Percentiles rank a stretch among this genome's conserved stretches.
Conservation (phyloP, 2,888 invertebrate genomes). For the Tenthredo amoena region DNA sequence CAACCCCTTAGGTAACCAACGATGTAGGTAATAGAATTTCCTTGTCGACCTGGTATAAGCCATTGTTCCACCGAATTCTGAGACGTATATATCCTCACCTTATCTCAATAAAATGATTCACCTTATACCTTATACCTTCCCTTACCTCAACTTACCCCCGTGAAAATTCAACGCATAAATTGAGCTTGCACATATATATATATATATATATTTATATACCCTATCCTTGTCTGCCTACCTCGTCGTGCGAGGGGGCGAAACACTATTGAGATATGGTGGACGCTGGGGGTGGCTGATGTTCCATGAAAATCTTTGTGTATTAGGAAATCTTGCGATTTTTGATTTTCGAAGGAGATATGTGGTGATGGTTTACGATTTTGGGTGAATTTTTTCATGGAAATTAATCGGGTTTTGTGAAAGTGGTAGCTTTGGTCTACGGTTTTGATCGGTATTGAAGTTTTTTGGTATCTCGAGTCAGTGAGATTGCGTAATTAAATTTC, state of each 20-base stretch:
- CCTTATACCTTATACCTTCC: not conserved
- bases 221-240: not conserved
- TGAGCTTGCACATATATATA: not conserved
- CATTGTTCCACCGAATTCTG: constrained; percentile 5
- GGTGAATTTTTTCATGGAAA: not conserved
- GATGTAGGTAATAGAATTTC: constrained; percentile 37
- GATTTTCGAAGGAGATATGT: too few species aligned
- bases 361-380: too few species aligned
- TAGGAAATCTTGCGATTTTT: not conserved
- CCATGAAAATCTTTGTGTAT: not conserved
- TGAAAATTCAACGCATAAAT: not conserved
- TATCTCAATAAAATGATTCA: constrained; percentile 27
- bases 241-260: not conserved
- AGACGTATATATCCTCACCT: constrained; percentile 18
- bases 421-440: too few species aligned
- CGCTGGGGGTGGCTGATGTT: not conserved
- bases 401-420: too few species aligned
- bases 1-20: constrained; percentile 15
- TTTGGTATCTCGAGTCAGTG: too few species aligned
- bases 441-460: too few species aligned
- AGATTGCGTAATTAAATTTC: too few species aligned
- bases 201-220: not conserved
- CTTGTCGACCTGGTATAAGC: constrained; percentile 14
- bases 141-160: not conserved
- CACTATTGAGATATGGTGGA: not conserved